Evolutionary conservation across 2,888 invertebrate genomes (phyloP).

Genomic region (Pseudococcus jackbeardsleyi): DNA sequence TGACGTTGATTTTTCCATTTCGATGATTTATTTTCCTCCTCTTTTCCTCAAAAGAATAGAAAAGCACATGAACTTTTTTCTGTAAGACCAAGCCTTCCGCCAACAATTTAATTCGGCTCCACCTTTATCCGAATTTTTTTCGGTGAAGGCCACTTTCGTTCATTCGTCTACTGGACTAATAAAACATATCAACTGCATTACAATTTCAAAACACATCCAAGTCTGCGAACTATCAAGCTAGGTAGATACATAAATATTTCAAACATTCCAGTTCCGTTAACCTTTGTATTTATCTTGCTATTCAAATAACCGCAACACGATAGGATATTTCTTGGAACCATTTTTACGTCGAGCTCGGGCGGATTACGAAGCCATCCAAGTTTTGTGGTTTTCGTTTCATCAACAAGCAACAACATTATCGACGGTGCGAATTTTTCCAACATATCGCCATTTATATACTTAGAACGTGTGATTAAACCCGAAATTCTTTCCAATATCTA

Average conservation of each 20-base stretch:
- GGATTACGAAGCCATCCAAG: constrained; percentile 1
- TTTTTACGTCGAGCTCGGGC: neutral
- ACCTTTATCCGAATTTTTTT: neutral
- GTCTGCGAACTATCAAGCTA: neutral
- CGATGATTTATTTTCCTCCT: no score
- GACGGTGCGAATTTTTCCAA: neutral
- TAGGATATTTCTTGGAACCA: constrained; percentile 24
- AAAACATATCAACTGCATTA: neutral
- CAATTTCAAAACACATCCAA: neutral
- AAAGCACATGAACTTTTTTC: neutral
- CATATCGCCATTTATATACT: neutral
- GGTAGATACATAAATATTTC: neutral
- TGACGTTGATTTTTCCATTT: no score
- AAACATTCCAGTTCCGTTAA: constrained; percentile 50
- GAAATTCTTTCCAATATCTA: neutral
- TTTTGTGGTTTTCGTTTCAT: neutral
- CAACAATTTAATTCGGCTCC: neutral
- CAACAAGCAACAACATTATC: neutral
- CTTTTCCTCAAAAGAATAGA: no score
- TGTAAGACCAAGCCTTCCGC: neutral
- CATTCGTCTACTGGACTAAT: neutral
- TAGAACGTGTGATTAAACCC: neutral
- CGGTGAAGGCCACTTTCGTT: neutral
- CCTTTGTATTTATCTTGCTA: constrained; percentile 11
- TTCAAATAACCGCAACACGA: constrained; percentile 30